Evolutionary conservation across 2,113 vertebrate genomes (phyloP).

Genomic region (Noctilio leporinus): DNA sequence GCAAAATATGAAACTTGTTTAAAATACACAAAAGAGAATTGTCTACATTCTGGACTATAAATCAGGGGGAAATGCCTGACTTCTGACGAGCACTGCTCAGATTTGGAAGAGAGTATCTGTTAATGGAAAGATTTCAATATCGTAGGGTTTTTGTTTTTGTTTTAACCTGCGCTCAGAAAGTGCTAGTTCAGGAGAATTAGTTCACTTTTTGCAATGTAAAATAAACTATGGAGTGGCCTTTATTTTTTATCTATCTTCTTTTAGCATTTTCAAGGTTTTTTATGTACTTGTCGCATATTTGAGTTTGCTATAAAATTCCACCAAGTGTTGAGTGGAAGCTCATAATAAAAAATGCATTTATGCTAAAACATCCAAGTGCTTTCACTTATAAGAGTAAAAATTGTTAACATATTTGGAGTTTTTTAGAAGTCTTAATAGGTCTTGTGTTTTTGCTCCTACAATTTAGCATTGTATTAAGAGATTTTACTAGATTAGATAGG

Average conservation of each 20-base stretch:
- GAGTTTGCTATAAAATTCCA: not conserved
- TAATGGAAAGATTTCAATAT: not conserved
- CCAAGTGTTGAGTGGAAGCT: conserved; percentile 6
- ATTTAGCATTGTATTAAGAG: not conserved
- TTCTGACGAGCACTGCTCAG: not conserved
- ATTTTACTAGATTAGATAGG: conserved; percentile 33
- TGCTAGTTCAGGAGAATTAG: not conserved
- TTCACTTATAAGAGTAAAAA: conserved; percentile 10
- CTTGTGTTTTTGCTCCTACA: not conserved
- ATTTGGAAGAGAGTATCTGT: not conserved
- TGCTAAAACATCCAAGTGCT: not conserved
- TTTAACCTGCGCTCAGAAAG: not conserved
- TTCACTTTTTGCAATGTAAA: not conserved
- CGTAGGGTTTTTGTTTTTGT: not conserved
- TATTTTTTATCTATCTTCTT: not conserved
- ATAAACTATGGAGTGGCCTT: not conserved
- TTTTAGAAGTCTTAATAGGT: conserved; percentile 17
- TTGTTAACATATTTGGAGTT: not conserved
- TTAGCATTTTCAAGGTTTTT: conserved; percentile 15
- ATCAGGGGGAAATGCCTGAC: not conserved
- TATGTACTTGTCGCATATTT: conserved; percentile 21
- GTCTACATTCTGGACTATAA: not conserved
- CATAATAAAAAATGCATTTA: conserved; percentile 7
- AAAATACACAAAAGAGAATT: not conserved
- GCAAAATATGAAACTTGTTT: not conserved